These are phyloP conservation scores for Falco peregrinus DNA, from an alignment of 2,797 vertebrate genomes.

Conservation along the genomic window DNA sequence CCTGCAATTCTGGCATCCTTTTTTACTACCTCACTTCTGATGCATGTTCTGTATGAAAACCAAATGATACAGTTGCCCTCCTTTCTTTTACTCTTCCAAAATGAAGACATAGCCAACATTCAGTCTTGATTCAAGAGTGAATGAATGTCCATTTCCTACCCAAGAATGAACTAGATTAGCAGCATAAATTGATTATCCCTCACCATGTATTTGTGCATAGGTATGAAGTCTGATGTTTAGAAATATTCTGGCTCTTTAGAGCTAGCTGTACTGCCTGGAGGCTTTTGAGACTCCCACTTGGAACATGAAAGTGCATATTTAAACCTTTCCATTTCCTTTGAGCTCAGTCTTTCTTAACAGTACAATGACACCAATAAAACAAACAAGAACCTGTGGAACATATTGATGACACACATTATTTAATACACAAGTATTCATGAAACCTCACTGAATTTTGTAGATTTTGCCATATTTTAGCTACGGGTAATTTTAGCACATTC, in stretches of 20 bases:
- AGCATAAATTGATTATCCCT: neutral
- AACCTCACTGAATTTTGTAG: neutral
- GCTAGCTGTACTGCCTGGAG: neutral
- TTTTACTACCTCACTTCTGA: neutral
- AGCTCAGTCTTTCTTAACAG: neutral
- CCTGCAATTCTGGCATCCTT: neutral
- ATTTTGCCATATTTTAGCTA: neutral
- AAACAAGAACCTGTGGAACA: neutral
- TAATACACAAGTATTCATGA: neutral
- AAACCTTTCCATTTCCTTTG: neutral
- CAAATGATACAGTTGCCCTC: neutral
- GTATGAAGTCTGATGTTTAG: neutral
- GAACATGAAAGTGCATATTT: neutral
- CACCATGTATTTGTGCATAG: neutral
- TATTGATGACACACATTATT: neutral
- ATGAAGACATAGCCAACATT: neutral
- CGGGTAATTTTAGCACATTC: neutral
- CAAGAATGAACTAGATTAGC: neutral
- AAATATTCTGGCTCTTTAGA: neutral
- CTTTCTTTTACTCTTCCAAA: neutral
- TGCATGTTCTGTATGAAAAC: neutral
- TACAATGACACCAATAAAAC: neutral
- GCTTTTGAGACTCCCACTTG: neutral
- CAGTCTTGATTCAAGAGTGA: neutral
- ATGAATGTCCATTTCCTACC: neutral